Evolutionary conservation across 2,797 vertebrate species (phyloP).

Genomic region (Bradypus variegatus): DNA sequence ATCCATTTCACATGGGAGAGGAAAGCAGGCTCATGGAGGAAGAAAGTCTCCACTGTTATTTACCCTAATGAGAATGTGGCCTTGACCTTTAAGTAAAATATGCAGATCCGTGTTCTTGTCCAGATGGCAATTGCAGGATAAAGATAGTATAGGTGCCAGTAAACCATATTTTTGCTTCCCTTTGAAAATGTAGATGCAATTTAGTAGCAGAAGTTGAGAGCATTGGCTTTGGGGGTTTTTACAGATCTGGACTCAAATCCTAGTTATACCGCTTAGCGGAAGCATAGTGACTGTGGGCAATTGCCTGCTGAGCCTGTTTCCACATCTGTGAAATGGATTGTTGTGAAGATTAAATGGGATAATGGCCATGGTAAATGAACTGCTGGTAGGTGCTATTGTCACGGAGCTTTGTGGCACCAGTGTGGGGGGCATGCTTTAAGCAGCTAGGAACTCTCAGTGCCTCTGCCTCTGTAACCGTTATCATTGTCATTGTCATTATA

Average conservation of each 20-base stretch:
- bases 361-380: rapidly evolving
- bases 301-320: not conserved
- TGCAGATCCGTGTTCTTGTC: not conserved
- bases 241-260: not conserved
- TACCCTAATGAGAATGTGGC: not conserved
- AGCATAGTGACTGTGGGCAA: not conserved
- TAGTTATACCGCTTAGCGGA: not conserved
- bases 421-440: too few species aligned
- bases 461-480: not conserved
- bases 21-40: not conserved
- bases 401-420: not conserved
- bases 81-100: not conserved
- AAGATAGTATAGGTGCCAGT: not conserved
- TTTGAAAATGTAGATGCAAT: not conserved
- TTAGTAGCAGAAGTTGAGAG: not conserved
- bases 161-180: not conserved
- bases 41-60: not conserved
- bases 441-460: rapidly evolving
- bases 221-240: not conserved
- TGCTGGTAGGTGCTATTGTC: rapidly evolving
- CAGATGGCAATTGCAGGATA: not conserved
- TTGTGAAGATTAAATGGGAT: not conserved
- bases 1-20: too few species aligned
- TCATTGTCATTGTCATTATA: rapidly evolving
- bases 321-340: not conserved